Percentiles rank a stretch among this genome's conserved stretches.
phyloP scores from a whole-genome alignment of 2,797 vertebrate species.

The Holocentrus rufus region DNA sequence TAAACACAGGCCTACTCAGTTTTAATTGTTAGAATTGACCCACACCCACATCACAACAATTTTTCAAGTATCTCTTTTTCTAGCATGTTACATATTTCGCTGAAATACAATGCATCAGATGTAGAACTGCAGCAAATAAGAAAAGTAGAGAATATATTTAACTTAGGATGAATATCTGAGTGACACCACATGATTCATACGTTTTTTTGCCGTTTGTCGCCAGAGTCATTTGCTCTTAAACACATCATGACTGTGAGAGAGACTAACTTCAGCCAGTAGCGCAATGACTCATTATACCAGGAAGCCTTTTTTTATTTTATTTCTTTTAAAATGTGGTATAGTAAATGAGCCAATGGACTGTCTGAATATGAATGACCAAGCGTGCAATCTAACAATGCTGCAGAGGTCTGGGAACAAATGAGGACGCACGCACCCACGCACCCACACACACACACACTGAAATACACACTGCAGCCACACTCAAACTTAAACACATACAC shows the following conservation, averaged over 20 bases:
- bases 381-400: conserved; percentile 55
- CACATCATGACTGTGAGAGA: conserved; percentile 44
- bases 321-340: conserved; percentile 46
- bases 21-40: too few relatives aligned
- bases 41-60: background rate
- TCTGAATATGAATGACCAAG: conserved; percentile 60
- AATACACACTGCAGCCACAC: background rate
- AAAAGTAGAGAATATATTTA: too few relatives aligned
- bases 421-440: background rate
- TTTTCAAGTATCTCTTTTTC: too few relatives aligned
- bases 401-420: conserved; percentile 37
- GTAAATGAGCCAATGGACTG: conserved; percentile 54
- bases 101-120: too few relatives aligned
- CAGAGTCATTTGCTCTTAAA: conserved; percentile 43
- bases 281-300: too few relatives aligned
- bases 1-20: too few relatives aligned
- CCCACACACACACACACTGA: background rate
- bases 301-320: conserved; percentile 42
- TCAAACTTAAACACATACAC: background rate
- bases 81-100: background rate
- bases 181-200: background rate
- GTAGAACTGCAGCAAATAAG: too few relatives aligned
- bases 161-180: background rate
- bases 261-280: too few relatives aligned
- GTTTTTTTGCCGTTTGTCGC: conserved; percentile 18